These are phyloP conservation scores for Halcyon senegalensis DNA, from an alignment of 2,113 vertebrate species.

Conservation along the genomic window DNA sequence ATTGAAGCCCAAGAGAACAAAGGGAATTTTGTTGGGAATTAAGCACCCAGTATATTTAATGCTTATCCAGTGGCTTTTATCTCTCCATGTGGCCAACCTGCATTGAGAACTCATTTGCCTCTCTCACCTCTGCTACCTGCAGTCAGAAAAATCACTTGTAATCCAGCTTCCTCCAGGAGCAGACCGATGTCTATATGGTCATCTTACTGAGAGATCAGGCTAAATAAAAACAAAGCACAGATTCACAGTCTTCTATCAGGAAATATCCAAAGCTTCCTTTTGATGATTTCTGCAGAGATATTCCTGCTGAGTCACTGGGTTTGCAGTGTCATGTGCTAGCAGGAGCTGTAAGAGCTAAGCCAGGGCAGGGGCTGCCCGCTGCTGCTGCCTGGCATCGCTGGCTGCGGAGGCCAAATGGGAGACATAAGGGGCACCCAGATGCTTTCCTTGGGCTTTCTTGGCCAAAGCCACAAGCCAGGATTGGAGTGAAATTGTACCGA, in stretches of 20 bases:
- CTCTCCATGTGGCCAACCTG: neutral
- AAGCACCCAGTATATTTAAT: neutral
- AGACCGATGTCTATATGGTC: accelerated
- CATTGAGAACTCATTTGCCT: neutral
- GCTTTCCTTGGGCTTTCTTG: neutral
- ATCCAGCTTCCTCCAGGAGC: neutral
- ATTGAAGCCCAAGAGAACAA: neutral
- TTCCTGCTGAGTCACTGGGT: neutral
- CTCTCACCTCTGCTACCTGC: neutral
- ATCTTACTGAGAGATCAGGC: neutral
- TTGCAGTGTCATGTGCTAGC: neutral
- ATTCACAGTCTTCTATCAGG: neutral
- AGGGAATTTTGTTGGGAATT: neutral
- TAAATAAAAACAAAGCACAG: neutral
- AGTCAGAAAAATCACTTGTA: neutral
- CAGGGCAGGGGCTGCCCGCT: neutral
- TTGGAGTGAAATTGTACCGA: neutral
- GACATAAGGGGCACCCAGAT: neutral
- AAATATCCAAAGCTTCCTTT: neutral
- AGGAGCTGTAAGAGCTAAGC: neutral
- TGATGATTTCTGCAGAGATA: neutral
- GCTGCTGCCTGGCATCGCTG: accelerated
- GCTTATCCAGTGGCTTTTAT: neutral
- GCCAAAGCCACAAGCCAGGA: neutral
- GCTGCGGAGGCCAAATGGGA: accelerated